Evolutionary conservation across 2,888 invertebrate species (phyloP).

Genomic region (Pediacus dermestoides): DNA sequence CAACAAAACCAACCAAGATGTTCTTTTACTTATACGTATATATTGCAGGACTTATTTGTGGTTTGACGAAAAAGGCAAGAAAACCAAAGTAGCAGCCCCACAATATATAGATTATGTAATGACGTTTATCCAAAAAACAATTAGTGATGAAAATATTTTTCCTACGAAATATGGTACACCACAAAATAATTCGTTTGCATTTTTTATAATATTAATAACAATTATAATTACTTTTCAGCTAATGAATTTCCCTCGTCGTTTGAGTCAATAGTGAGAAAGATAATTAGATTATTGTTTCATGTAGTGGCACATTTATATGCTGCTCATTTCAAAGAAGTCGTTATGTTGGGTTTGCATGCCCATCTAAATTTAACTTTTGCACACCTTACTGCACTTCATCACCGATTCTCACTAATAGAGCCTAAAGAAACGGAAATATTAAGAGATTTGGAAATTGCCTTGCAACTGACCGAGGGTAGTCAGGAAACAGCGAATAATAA

Average conservation of each 20-base stretch:
- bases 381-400: constrained; percentile 83
- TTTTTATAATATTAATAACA: constrained; percentile 10
- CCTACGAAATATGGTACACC: constrained; percentile 97
- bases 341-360: constrained; percentile 88
- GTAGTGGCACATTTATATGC: constrained; percentile 98
- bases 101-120: constrained; percentile 99
- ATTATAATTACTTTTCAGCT: constrained; percentile 54
- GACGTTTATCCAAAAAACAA: constrained; percentile 95
- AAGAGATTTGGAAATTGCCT: constrained; percentile 84
- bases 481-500: constrained; percentile 39
- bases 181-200: background rate
- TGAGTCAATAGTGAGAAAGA: constrained; percentile 93
- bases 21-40: constrained; percentile 5
- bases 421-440: constrained; percentile 94
- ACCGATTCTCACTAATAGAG: constrained; percentile 89
- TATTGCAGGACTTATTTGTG: constrained; percentile 86
- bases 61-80: constrained; percentile 99
- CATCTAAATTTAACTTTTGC: constrained; percentile 97
- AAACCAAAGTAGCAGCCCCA: constrained; percentile 93
- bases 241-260: constrained; percentile 93
- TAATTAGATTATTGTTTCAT: constrained; percentile 93
- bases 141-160: constrained; percentile 94
- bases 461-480: constrained; percentile 60
- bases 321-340: constrained; percentile 94
- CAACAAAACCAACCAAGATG: background rate